These are phyloP conservation scores for Ectemnius lituratus DNA, from an alignment of 2,888 invertebrate genomes.

Conservation along the genomic window DNA sequence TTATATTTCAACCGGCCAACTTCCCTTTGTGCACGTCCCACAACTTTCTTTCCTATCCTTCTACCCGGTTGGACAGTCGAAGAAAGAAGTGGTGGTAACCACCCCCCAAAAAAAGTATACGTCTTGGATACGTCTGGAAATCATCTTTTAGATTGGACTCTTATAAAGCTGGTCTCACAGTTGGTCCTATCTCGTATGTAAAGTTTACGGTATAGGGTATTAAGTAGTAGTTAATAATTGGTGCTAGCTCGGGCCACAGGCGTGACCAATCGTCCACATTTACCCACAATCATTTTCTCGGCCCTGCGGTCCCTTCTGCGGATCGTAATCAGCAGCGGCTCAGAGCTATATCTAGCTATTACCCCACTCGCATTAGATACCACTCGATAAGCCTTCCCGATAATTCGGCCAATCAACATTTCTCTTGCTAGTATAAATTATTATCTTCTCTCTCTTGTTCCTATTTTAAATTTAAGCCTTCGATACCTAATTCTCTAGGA, in stretches of 20 bases:
- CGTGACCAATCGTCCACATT: slow-evolving; percentile 4
- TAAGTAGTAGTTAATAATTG: neutral
- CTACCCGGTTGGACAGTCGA: no score
- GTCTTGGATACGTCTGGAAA: no score
- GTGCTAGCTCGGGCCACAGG: neutral
- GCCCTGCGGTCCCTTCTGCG: slow-evolving; percentile 2
- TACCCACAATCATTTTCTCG: slow-evolving; percentile 5
- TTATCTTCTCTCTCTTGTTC: no score
- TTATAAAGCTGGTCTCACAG: no score
- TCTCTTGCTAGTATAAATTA: no score
- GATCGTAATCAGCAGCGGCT: slow-evolving; percentile 5
- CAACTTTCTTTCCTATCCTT: slow-evolving; percentile 10
- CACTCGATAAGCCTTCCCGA: slow-evolving; percentile 2
- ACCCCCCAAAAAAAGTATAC: no score
- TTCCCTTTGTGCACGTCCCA: slow-evolving; percentile 43
- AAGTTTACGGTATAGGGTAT: neutral
- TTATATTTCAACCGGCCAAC: slow-evolving; percentile 67
- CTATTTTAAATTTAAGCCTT: no score
- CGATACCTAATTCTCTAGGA: neutral
- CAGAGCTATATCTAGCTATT: neutral
- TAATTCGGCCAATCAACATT: neutral
- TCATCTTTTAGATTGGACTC: no score
- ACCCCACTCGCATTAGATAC: neutral
- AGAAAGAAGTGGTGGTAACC: no score
- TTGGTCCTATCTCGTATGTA: neutral